Percentiles rank a stretch among this genome's conserved stretches.
Conservation (phyloP, 1,140 invertebrate species). For the Drosophila pallidifrons region DNA sequence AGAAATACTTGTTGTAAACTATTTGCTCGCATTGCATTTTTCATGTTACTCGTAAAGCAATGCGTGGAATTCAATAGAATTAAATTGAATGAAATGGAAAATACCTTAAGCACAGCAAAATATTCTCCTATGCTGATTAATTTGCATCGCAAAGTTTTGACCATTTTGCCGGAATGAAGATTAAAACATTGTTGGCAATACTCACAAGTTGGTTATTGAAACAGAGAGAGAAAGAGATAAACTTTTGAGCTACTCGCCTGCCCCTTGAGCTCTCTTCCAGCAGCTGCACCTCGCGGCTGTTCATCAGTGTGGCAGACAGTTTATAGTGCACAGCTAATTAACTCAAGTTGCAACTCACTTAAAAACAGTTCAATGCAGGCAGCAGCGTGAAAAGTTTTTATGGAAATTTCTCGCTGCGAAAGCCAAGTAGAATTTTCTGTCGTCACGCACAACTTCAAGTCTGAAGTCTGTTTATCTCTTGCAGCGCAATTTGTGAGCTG, state of each 20-base stretch:
- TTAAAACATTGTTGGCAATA: constrained; percentile 3
- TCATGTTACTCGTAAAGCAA: background rate
- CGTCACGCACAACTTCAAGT: constrained; percentile 18
- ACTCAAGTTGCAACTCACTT: constrained; percentile 16
- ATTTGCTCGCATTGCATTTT: too few relatives aligned
- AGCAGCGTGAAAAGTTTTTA: constrained; percentile 10
- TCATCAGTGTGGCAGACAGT: constrained; percentile 24
- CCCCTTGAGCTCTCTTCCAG: background rate
- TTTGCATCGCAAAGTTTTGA: background rate
- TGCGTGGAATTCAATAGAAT: background rate
- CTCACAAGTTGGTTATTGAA: background rate
- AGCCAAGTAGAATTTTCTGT: constrained; percentile 12
- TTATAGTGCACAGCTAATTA: constrained; percentile 48
- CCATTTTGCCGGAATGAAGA: background rate
- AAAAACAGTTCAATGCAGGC: background rate
- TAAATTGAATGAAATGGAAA: background rate
- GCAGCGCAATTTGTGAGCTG: constrained; percentile 1
- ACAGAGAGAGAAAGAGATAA: background rate
- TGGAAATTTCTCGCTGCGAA: background rate
- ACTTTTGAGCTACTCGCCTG: background rate
- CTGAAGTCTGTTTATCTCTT: constrained; percentile 27
- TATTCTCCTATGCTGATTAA: background rate
- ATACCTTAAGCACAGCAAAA: background rate
- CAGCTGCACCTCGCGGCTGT: background rate
- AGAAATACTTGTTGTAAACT: too few relatives aligned